Conservation (phyloP, 2,113 vertebrate species). For the Equus przewalskii region DNA sequence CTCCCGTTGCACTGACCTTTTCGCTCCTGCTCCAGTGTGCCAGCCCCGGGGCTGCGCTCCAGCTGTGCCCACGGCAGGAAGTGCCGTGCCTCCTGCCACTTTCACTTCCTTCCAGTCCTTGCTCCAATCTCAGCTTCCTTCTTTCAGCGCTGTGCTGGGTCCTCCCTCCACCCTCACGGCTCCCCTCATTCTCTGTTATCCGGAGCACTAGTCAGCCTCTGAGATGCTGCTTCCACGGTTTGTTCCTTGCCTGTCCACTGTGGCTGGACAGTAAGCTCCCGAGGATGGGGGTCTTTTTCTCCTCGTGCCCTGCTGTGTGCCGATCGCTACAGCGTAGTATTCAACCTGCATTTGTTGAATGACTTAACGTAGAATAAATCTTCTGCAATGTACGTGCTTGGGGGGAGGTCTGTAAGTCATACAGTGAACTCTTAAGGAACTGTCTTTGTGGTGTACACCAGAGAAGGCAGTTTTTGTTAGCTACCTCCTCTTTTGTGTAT, state of each 20-base stretch:
- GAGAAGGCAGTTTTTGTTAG: not conserved
- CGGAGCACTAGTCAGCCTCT: fast-evolving
- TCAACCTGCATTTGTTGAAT: fast-evolving
- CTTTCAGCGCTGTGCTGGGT: fast-evolving
- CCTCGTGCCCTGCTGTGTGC: not conserved
- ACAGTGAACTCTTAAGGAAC: not conserved
- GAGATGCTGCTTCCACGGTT: fast-evolving
- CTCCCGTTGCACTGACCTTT: too few species aligned
- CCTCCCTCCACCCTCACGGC: fast-evolving
- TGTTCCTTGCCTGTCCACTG: fast-evolving
- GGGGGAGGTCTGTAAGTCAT: not conserved
- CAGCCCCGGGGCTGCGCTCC: not conserved
- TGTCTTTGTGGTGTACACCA: fast-evolving
- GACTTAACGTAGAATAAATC: not conserved
- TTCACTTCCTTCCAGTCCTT: not conserved
- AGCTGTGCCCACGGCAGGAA: not conserved
- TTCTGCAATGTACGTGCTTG: not conserved
- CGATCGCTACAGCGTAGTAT: fast-evolving
- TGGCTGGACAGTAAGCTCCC: fast-evolving
- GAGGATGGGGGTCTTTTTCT: fast-evolving
- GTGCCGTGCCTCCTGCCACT: not conserved
- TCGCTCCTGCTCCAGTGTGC: fast-evolving
- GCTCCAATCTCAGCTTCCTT: too few species aligned
- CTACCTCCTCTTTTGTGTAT: too few species aligned
- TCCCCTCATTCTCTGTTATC: not conserved